Conservation (phyloP, 1,140 invertebrate genomes). For the Sinella curviseta region DNA sequence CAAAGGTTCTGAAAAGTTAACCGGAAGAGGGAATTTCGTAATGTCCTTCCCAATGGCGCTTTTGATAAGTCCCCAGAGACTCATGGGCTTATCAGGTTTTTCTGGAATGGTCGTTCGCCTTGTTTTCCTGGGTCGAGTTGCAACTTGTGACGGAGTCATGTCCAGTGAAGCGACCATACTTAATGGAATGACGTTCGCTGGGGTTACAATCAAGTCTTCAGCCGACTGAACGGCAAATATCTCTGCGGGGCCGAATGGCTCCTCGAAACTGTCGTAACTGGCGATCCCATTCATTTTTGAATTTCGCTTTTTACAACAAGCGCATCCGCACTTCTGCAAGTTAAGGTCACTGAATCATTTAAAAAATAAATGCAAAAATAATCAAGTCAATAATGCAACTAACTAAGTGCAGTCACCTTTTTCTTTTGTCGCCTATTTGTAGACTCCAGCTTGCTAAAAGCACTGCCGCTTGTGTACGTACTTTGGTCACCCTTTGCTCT, state of each 20-base stretch:
- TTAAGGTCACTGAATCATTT: no score
- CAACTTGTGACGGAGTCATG: neutral
- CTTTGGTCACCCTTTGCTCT: no score
- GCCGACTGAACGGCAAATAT: neutral
- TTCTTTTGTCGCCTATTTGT: neutral
- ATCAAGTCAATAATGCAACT: neutral
- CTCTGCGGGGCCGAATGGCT: neutral
- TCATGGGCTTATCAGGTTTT: conserved; percentile 54
- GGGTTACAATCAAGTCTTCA: neutral
- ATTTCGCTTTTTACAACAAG: neutral
- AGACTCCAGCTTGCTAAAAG: neutral
- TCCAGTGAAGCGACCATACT: neutral
- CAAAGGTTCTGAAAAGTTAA: conserved; percentile 93
- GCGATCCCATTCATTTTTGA: neutral
- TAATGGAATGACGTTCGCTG: neutral
- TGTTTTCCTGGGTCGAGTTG: neutral
- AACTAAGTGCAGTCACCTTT: neutral
- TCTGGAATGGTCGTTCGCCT: conserved; percentile 32
- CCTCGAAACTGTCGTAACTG: neutral
- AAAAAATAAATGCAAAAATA: neutral
- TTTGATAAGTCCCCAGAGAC: conserved; percentile 90
- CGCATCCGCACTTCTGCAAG: neutral
- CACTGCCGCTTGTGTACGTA: no score
- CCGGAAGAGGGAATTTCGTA: conserved; percentile 95
- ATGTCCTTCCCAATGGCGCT: conserved; percentile 93